Evolutionary conservation across 2,113 vertebrate species (phyloP).

Genomic region (Takifugu flavidus): DNA sequence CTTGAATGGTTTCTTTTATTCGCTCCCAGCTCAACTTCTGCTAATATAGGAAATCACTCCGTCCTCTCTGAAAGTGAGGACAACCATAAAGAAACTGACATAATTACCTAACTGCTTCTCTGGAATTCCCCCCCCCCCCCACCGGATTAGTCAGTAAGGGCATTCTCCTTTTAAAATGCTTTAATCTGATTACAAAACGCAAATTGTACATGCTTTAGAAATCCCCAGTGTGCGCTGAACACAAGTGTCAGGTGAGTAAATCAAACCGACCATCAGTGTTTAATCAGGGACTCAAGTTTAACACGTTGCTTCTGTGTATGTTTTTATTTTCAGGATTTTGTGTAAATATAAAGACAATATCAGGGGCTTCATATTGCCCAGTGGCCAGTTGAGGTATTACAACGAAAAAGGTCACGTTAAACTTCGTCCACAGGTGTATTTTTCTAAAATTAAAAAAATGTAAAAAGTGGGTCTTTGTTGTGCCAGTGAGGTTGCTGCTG

Average conservation of each 20-base stretch:
- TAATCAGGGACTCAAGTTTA: no score
- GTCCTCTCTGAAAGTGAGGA: no score
- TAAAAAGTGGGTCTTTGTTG: no score
- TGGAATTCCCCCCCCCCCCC: slow-evolving; percentile 11
- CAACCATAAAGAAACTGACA: background rate
- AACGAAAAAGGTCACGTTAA: slow-evolving; percentile 1
- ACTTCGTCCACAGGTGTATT: no score
- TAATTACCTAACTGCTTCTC: background rate
- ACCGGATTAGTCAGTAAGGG: slow-evolving; percentile 13
- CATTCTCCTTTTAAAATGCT: slow-evolving; percentile 13
- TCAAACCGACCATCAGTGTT: no score
- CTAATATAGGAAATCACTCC: no score
- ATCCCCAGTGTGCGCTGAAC: slow-evolving; percentile 1
- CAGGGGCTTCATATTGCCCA: slow-evolving; percentile 15
- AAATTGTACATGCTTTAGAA: slow-evolving; percentile 6
- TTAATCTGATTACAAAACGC: slow-evolving; percentile 27
- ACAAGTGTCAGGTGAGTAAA: background rate
- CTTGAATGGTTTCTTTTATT: no score
- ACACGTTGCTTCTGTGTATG: no score
- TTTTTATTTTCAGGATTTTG: no score
- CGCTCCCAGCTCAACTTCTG: no score
- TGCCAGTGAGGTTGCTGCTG: no score
- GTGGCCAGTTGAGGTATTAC: slow-evolving; percentile 46
- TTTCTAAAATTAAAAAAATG: no score
- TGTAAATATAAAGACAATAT: slow-evolving; percentile 5